Percentiles rank a stretch among this genome's conserved stretches.
Evolutionary conservation across 2,797 vertebrate genomes (phyloP).

Genomic region (Halcyon leucocephala): DNA sequence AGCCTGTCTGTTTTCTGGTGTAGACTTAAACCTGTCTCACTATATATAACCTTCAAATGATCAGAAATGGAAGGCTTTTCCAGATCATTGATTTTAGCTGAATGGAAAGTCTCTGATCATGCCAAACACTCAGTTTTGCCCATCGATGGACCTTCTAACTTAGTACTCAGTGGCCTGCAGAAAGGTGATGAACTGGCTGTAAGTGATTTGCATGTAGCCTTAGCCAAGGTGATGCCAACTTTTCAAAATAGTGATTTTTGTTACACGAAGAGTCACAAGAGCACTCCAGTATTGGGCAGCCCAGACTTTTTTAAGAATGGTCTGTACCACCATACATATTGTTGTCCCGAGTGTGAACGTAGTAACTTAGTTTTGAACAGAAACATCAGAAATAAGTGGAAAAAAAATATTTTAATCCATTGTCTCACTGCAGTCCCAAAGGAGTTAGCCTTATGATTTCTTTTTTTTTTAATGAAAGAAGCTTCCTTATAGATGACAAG

Average conservation of each 20-base stretch:
- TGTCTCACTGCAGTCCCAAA: background rate
- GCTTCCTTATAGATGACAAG: conserved; percentile 19
- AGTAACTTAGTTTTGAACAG: background rate
- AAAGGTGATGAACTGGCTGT: background rate
- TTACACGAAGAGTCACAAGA: background rate
- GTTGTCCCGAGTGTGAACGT: accelerated
- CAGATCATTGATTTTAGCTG: accelerated
- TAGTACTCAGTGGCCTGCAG: background rate
- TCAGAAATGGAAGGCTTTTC: background rate
- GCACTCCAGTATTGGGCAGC: background rate
- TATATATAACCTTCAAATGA: background rate
- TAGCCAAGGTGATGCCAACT: background rate
- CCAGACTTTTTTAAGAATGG: background rate
- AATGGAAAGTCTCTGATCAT: accelerated
- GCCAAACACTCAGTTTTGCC: background rate
- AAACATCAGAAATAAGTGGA: background rate
- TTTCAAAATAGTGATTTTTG: background rate
- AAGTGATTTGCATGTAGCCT: background rate
- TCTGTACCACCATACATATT: background rate
- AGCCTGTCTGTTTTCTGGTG: accelerated
- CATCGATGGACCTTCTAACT: background rate
- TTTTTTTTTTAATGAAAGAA: background rate
- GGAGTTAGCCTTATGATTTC: background rate
- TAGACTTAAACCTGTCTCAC: background rate
- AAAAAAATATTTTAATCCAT: background rate